phyloP scores from a whole-genome alignment of 2,797 vertebrate genomes.

The Melanotaenia trifasciata region DNA sequence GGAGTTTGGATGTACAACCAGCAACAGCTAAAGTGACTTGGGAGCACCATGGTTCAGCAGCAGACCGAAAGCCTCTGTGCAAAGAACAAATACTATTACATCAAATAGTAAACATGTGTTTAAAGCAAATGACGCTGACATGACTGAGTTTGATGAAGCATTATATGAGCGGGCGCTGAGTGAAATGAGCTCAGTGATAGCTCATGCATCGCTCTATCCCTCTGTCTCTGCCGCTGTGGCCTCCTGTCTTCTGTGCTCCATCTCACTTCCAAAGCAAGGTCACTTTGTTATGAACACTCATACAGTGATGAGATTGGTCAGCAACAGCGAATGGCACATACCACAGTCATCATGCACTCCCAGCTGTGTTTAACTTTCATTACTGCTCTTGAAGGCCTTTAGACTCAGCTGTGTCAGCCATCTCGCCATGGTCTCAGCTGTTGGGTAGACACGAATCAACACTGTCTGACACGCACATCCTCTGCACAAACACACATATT shows the following conservation, averaged over 20 bases:
- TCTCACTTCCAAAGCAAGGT: conserved; percentile 55
- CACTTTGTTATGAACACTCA: conserved; percentile 30
- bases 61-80: conserved; percentile 11
- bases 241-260: conserved; percentile 38
- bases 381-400: conserved; percentile 62
- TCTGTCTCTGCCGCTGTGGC: conserved; percentile 64
- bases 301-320: conserved; percentile 50
- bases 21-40: conserved; percentile 32
- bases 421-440: conserved; percentile 66
- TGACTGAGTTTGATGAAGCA: conserved; percentile 47
- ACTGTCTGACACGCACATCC: not conserved
- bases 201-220: not conserved
- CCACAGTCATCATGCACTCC: conserved; percentile 50
- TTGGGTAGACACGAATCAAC: conserved; percentile 28
- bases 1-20: conserved; percentile 15
- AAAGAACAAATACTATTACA: conserved; percentile 46
- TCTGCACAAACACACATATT: conserved; percentile 5
- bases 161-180: conserved; percentile 62
- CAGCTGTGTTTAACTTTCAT: conserved; percentile 78
- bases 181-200: conserved; percentile 55
- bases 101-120: conserved; percentile 32
- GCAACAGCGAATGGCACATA: conserved; percentile 44
- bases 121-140: conserved; percentile 42
- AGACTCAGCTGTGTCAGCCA: conserved; percentile 65
- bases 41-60: conserved; percentile 28